A percentile compares a stretch with the other conserved stretches of the same genome.
Conservation (phyloP, 1,140 invertebrate genomes). For the Atta cephalotes region DNA sequence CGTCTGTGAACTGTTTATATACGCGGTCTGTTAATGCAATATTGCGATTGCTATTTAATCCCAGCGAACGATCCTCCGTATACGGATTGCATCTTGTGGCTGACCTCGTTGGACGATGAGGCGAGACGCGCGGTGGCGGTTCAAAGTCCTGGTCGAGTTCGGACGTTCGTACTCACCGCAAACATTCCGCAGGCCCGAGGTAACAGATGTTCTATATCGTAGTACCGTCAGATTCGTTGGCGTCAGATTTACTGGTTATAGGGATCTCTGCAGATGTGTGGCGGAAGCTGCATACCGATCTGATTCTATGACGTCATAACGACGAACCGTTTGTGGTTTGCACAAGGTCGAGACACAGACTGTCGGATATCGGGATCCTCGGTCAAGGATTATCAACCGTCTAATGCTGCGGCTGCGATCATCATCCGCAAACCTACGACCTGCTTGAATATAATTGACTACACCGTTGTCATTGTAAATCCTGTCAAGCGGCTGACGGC, state of each 20-base stretch:
- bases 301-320: conserved; percentile 71
- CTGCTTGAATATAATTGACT: conserved; percentile 49
- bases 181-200: conserved; percentile 71
- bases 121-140: conserved; percentile 59
- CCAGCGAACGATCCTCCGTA: conserved; percentile 28
- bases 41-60: conserved; percentile 46
- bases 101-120: conserved; percentile 45
- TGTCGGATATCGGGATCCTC: conserved; percentile 27
- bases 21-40: conserved; percentile 37
- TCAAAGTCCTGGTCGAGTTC: conserved; percentile 57
- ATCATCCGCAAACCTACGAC: conserved; percentile 39
- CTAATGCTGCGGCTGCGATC: conserved; percentile 58
- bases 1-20: neutral
- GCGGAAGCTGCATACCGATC: conserved; percentile 75
- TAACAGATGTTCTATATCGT: conserved; percentile 73
- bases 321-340: conserved; percentile 79
- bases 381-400: conserved; percentile 64
- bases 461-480: neutral
- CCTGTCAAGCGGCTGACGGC: neutral
- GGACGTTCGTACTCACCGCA: conserved; percentile 74
- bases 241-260: conserved; percentile 68
- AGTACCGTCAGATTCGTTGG: conserved; percentile 65
- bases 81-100: conserved; percentile 45
- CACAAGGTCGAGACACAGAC: conserved; percentile 76
- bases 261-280: conserved; percentile 76